Evolutionary conservation across 1,140 invertebrate genomes (phyloP).

Genomic region (Chironomus tepperi): DNA sequence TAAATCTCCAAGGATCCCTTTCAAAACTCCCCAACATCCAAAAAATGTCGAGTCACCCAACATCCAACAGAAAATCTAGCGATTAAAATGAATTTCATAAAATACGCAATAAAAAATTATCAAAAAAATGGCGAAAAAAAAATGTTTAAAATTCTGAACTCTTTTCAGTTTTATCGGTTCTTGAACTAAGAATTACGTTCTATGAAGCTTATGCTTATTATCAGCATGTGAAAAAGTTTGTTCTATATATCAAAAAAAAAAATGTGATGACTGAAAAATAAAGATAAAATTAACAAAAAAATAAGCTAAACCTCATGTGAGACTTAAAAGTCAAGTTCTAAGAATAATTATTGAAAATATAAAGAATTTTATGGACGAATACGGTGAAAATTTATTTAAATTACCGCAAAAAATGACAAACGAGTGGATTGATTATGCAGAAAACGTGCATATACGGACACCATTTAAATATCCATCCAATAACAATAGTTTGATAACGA

Average conservation of each 20-base stretch:
- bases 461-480: slow-evolving; percentile 19
- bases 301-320: neutral
- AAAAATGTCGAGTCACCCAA: too few species aligned
- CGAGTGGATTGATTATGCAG: slow-evolving; percentile 18
- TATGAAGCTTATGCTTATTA: neutral
- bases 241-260: neutral
- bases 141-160: neutral
- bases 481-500: slow-evolving; percentile 9
- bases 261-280: slow-evolving; percentile 7
- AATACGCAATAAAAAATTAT: neutral
- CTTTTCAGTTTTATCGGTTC: neutral
- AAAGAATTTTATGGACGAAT: slow-evolving; percentile 4
- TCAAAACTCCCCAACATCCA: neutral
- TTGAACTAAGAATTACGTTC: neutral
- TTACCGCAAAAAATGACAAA: slow-evolving; percentile 19
- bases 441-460: slow-evolving; percentile 17
- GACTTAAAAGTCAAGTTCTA: neutral
- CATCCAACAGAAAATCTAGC: neutral
- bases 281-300: neutral
- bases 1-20: neutral
- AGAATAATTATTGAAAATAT: neutral
- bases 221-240: neutral
- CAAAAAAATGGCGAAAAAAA: neutral
- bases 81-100: neutral
- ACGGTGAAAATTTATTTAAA: slow-evolving; percentile 17